Percentiles rank a stretch among this genome's conserved stretches.
These are phyloP conservation scores for Momotus momota DNA, from an alignment of 2,797 vertebrate species.

Conservation along the genomic window DNA sequence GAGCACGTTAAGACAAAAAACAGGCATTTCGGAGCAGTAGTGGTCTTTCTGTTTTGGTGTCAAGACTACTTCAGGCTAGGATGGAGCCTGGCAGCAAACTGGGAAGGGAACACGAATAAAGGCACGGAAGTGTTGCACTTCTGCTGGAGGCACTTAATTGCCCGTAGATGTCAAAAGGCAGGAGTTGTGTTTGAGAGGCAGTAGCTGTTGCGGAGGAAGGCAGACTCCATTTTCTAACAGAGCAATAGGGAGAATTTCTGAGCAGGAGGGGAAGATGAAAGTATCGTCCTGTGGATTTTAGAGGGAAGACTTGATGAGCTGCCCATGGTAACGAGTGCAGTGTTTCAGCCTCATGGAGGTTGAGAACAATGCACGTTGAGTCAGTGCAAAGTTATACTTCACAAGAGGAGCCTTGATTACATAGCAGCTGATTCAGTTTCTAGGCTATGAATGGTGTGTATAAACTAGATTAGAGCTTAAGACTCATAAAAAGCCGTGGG, in stretches of 20 bases:
- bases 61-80: neutral
- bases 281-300: neutral
- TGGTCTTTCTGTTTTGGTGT: neutral
- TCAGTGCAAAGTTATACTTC: conserved; percentile 1
- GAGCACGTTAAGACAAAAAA: neutral
- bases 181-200: neutral
- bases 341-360: neutral
- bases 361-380: neutral
- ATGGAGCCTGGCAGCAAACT: neutral
- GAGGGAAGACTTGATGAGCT: neutral
- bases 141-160: neutral
- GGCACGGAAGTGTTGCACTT: neutral
- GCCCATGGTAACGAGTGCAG: neutral
- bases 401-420: conserved; percentile 6
- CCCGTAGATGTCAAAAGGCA: neutral
- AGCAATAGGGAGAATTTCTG: neutral
- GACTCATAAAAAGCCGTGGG: neutral
- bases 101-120: neutral
- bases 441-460: neutral
- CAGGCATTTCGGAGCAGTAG: neutral
- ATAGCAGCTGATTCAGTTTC: conserved; percentile 21
- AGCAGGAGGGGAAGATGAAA: neutral
- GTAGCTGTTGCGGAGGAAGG: neutral
- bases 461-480: neutral
- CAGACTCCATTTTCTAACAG: neutral